phyloP scores from a whole-genome alignment of 2,888 invertebrate species.

The Cremastobaeus sp. region DNA sequence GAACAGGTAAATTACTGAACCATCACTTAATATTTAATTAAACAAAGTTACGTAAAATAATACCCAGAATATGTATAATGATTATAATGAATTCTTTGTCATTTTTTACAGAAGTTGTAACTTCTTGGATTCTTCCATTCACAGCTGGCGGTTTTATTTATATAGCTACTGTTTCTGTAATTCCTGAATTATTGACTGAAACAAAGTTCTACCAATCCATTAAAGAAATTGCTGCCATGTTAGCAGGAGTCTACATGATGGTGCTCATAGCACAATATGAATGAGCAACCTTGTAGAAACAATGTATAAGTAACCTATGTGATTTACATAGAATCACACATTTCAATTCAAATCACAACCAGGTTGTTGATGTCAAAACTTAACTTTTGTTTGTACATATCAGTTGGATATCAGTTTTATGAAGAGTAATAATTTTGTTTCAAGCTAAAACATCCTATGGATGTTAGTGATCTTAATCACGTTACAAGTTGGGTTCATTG shows the following conservation, averaged over 20 bases:
- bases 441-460: background rate
- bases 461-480: background rate
- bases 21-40: no score
- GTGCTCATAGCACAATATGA: constrained; percentile 92
- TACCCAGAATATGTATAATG: no score
- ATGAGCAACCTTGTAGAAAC: constrained; percentile 69
- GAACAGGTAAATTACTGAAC: constrained; percentile 80
- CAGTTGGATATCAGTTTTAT: background rate
- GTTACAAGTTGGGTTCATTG: no score
- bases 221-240: constrained; percentile 92
- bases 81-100: no score
- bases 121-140: constrained; percentile 95
- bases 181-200: constrained; percentile 97
- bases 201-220: constrained; percentile 91
- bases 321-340: background rate
- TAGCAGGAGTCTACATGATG: constrained; percentile 97
- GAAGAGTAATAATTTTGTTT: background rate
- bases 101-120: constrained; percentile 81
- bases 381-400: background rate
- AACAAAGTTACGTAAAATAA: no score
- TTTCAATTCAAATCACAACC: no score
- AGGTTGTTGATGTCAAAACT: background rate
- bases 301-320: background rate
- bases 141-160: constrained; percentile 99
- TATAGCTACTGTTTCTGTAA: constrained; percentile 98